Percentiles rank a stretch among this genome's conserved stretches.
Conservation (phyloP, 2,797 vertebrate species). For the Eidolon dupreanum region DNA sequence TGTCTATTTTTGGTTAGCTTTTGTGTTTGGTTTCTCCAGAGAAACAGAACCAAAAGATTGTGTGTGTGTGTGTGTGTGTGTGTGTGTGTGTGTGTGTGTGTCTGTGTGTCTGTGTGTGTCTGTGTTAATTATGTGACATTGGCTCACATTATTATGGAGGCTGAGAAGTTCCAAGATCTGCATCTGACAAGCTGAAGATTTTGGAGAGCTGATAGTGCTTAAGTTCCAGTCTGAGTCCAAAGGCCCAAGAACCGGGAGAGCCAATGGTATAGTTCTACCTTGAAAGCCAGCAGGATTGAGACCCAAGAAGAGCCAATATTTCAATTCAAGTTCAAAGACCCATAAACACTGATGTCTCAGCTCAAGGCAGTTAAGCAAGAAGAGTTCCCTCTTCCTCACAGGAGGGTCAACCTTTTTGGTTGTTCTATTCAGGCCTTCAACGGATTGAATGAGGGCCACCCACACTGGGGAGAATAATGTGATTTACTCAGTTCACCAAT, state of each 20-base stretch:
- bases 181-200: background rate
- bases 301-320: background rate
- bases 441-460: background rate
- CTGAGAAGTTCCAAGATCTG: background rate
- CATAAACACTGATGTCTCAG: background rate
- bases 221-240: background rate
- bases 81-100: background rate
- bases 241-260: background rate
- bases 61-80: background rate
- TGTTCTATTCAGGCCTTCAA: background rate
- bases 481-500: background rate
- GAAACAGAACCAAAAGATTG: background rate
- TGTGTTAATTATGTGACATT: background rate
- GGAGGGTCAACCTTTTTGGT: background rate
- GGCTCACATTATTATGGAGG: background rate
- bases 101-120: background rate
- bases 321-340: background rate
- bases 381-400: background rate
- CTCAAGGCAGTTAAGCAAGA: background rate
- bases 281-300: background rate
- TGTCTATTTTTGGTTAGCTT: background rate
- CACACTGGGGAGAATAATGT: background rate
- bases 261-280: no score
- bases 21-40: slow-evolving; percentile 7
- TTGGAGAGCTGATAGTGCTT: background rate